A percentile compares a stretch with the other conserved stretches of the same genome.
phyloP scores from a whole-genome alignment of 2,113 vertebrate species.

The mouse (Mus musculus) region DNA sequence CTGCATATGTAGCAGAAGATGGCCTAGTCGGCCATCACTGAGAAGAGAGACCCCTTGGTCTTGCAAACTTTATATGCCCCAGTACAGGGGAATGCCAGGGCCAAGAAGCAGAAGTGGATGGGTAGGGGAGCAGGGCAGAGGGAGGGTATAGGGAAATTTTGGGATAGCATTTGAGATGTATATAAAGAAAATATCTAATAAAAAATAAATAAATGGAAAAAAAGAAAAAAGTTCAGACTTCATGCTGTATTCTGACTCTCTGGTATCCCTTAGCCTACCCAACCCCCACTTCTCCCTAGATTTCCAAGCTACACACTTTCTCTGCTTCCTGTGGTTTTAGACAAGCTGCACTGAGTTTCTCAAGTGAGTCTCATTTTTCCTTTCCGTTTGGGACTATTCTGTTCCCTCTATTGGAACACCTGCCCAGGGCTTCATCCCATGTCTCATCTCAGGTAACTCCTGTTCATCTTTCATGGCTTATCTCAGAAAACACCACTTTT shows the following conservation, averaged over 20 bases:
- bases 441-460: not conserved
- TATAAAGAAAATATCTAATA: too few relatives aligned
- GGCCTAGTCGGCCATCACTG: too few relatives aligned
- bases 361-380: not conserved
- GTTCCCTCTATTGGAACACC: constrained; percentile 38
- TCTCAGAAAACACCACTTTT: not conserved
- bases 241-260: not conserved
- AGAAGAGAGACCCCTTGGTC: too few relatives aligned
- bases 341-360: constrained; percentile 16
- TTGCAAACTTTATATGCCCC: too few relatives aligned
- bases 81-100: too few relatives aligned
- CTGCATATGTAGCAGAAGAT: too few relatives aligned
- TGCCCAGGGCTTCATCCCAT: not conserved
- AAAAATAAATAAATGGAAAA: too few relatives aligned
- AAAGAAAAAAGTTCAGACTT: not conserved
- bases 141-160: too few relatives aligned
- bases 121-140: too few relatives aligned
- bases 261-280: not conserved
- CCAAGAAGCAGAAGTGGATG: too few relatives aligned
- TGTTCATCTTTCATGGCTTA: not conserved
- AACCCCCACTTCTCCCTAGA: not conserved
- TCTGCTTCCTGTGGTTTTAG: not conserved
- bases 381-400: not conserved
- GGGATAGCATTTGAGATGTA: too few relatives aligned
- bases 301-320: not conserved